Percentiles rank a stretch among this genome's conserved stretches.
Evolutionary conservation across 2,113 vertebrate genomes (phyloP).

Genomic region (Trematocara marginatum): DNA sequence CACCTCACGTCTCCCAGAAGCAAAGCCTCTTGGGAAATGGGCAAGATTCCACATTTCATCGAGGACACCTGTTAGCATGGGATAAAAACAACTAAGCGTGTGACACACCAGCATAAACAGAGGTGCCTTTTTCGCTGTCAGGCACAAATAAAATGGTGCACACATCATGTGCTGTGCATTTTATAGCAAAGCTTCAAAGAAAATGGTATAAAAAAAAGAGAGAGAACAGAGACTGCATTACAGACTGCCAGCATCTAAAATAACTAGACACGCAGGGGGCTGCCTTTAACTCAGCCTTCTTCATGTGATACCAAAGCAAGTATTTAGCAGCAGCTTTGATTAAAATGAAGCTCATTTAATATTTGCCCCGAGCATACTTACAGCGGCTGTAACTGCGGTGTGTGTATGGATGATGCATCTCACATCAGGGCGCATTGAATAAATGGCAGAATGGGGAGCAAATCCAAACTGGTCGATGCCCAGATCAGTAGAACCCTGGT

Average conservation of each 20-base stretch:
- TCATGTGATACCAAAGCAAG: neutral
- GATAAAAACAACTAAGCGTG: conserved; percentile 37
- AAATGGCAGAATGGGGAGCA: conserved; percentile 89
- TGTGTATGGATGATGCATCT: conserved; percentile 90
- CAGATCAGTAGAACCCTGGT: conserved; percentile 85
- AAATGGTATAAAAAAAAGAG: neutral
- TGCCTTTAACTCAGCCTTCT: conserved; percentile 6
- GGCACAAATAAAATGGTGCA: conserved; percentile 26
- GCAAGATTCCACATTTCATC: conserved; percentile 95
- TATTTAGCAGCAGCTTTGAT: conserved; percentile 10
- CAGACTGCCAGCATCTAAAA: conserved; percentile 15
- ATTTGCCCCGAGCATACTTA: conserved; percentile 67
- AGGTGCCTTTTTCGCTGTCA: conserved; percentile 1
- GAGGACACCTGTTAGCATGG: conserved; percentile 84
- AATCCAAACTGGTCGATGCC: conserved; percentile 84
- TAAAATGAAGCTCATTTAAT: neutral
- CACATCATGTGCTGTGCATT: conserved; percentile 9
- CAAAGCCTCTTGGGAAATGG: conserved; percentile 94
- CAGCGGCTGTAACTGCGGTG: conserved; percentile 86
- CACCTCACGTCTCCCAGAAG: conserved; percentile 90
- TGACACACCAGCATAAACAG: conserved; percentile 23
- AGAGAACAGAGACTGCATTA: neutral
- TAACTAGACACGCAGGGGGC: conserved; percentile 5
- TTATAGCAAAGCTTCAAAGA: conserved; percentile 34
- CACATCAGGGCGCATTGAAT: conserved; percentile 88